A percentile compares a stretch with the other conserved stretches of the same genome.
phyloP scores from a whole-genome alignment of 2,797 vertebrate genomes.

The Sciurus carolinensis region DNA sequence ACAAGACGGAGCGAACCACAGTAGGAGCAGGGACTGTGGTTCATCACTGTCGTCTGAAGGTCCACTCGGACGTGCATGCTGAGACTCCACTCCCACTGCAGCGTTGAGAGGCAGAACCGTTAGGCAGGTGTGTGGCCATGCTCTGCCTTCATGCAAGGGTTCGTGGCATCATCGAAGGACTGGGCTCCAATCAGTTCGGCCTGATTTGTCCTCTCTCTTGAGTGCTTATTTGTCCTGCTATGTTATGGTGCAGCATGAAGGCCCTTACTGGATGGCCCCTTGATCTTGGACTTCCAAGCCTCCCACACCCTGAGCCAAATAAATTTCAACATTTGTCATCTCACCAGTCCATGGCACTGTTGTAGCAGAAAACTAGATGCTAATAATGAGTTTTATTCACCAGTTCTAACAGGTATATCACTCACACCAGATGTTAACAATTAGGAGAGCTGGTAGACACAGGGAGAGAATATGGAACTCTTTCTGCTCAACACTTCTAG shows the following conservation, averaged over 20 bases:
- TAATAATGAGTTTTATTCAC: no score
- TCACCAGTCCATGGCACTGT: neutral
- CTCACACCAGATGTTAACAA: neutral
- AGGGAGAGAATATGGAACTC: neutral
- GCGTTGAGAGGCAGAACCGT: neutral
- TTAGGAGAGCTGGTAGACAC: rapidly evolving
- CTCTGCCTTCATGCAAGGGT: neutral
- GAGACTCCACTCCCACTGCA: neutral
- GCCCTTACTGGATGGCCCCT: neutral
- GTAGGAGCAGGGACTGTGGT: rapidly evolving
- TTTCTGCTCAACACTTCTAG: neutral
- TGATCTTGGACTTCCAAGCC: neutral
- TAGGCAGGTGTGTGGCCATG: no score
- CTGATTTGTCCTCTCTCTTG: neutral
- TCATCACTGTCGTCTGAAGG: neutral
- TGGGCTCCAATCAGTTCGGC: no score
- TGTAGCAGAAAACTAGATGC: neutral
- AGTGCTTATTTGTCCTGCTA: neutral
- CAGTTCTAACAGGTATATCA: neutral
- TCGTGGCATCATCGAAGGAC: rapidly evolving
- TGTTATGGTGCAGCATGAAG: rapidly evolving
- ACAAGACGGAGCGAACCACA: neutral
- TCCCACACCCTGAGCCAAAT: neutral
- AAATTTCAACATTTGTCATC: neutral
- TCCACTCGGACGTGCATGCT: neutral